Evolutionary conservation across 1,140 invertebrate genomes (phyloP).

Genomic region (Tetraneura akinire): DNA sequence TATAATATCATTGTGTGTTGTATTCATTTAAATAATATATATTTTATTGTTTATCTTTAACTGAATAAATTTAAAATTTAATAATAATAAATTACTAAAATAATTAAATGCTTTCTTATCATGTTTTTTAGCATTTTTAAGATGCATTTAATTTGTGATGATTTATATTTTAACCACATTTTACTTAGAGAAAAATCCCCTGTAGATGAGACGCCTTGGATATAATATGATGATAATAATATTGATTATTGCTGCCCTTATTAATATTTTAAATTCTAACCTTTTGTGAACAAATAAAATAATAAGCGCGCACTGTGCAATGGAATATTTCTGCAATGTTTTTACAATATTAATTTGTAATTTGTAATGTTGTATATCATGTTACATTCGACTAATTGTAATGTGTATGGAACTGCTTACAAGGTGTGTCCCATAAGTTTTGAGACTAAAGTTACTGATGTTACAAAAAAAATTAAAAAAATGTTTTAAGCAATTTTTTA

Average conservation of each 20-base stretch:
- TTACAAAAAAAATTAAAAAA: no score
- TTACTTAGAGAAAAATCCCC: neutral
- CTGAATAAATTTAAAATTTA: neutral
- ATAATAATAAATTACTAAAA: neutral
- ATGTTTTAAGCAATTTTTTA: no score
- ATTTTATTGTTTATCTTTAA: neutral
- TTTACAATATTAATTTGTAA: neutral
- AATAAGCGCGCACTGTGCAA: slow-evolving; percentile 12
- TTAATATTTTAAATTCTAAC: no score
- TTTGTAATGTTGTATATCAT: neutral
- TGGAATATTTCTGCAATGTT: neutral
- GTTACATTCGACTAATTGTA: neutral
- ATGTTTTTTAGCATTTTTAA: neutral
- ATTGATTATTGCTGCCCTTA: no score
- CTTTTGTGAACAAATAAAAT: no score
- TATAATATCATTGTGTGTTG: no score
- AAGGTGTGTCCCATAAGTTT: no score
- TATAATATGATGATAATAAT: no score
- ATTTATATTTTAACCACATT: neutral
- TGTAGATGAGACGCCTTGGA: no score
- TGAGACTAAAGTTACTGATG: no score
- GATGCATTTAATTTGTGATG: slow-evolving; percentile 5
- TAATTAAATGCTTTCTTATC: slow-evolving; percentile 14
- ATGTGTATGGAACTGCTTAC: slow-evolving; percentile 29
- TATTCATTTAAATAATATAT: neutral